Evolutionary conservation across 2,888 invertebrate species (phyloP).

Genomic region (Mesochorus sp.): DNA sequence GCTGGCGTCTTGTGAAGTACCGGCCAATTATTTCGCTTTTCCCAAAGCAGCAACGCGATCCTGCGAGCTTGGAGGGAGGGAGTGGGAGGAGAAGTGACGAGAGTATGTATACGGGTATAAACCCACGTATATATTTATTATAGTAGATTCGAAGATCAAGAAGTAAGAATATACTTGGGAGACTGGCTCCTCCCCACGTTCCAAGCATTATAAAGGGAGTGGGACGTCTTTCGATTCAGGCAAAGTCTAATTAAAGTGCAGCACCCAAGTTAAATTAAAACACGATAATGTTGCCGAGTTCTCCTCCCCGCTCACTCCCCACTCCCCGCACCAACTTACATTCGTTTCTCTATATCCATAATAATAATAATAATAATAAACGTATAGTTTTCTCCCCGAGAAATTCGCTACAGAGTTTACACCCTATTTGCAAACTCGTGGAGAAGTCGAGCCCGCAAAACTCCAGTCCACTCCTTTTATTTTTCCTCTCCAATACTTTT

Average conservation of each 20-base stretch:
- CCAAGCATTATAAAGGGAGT: slow-evolving; percentile 65
- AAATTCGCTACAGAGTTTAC: slow-evolving; percentile 34
- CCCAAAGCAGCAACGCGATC: slow-evolving; percentile 61
- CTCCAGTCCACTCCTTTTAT: too few relatives aligned
- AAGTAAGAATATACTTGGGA: slow-evolving; percentile 4
- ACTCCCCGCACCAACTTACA: slow-evolving; percentile 12
- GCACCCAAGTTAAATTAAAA: slow-evolving; percentile 81
- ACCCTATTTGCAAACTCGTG: slow-evolving; percentile 67
- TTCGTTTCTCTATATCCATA: background rate
- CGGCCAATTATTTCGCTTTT: slow-evolving; percentile 71
- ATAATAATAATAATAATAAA: background rate
- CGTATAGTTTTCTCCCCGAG: slow-evolving; percentile 22
- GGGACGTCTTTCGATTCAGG: slow-evolving; percentile 74
- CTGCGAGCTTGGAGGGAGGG: slow-evolving; percentile 18
- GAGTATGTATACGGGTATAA: slow-evolving; percentile 10
- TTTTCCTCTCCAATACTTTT: slow-evolving; percentile 19
- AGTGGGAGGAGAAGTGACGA: background rate
- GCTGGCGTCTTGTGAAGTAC: slow-evolving; percentile 64
- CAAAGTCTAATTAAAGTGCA: slow-evolving; percentile 81
- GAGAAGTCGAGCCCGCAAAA: slow-evolving; percentile 58
- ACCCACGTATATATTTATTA: slow-evolving; percentile 20
- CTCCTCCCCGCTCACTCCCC: slow-evolving; percentile 5
- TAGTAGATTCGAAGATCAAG: slow-evolving; percentile 9
- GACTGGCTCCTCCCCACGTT: slow-evolving; percentile 55
- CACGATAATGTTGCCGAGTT: slow-evolving; percentile 79